Percentiles rank a stretch among this genome's conserved stretches.
phyloP scores from a whole-genome alignment of 2,888 invertebrate genomes.

The Watsonalla cultraria region DNA sequence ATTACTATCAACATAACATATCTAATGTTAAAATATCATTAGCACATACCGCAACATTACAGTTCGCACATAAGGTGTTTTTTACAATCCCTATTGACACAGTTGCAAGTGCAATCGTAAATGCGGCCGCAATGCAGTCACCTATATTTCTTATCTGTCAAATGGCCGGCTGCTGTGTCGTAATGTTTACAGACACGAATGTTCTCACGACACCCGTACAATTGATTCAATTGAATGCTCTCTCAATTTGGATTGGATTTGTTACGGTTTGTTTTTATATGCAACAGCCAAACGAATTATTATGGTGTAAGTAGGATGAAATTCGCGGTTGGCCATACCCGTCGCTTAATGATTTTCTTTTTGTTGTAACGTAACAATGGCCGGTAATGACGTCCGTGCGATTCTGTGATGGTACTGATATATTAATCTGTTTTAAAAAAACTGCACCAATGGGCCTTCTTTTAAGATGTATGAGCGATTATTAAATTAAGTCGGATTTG shows the following conservation, averaged over 20 bases:
- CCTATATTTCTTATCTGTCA: slow-evolving; percentile 45
- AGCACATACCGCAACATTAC: too few relatives aligned
- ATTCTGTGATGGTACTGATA: too few relatives aligned
- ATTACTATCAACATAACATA: too few relatives aligned
- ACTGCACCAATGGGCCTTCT: too few relatives aligned
- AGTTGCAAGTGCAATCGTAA: neutral
- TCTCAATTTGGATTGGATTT: slow-evolving; percentile 38
- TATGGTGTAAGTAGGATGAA: neutral
- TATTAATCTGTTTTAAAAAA: too few relatives aligned
- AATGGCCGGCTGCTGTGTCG: slow-evolving; percentile 25
- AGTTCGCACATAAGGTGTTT: too few relatives aligned
- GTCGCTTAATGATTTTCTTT: neutral
- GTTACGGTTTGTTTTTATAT: slow-evolving; percentile 41
- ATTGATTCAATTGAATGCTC: slow-evolving; percentile 35
- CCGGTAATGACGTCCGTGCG: neutral
- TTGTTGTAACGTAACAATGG: neutral
- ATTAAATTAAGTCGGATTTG: too few relatives aligned
- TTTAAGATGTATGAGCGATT: too few relatives aligned
- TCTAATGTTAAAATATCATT: too few relatives aligned
- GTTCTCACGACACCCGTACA: slow-evolving; percentile 52
- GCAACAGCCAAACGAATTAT: slow-evolving; percentile 1
- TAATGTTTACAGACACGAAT: slow-evolving; percentile 37
- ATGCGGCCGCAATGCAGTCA: slow-evolving; percentile 20
- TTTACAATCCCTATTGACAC: neutral
- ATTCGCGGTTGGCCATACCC: neutral